These are phyloP conservation scores for Thumatha senex DNA, from an alignment of 2,888 invertebrate genomes.

Conservation along the genomic window DNA sequence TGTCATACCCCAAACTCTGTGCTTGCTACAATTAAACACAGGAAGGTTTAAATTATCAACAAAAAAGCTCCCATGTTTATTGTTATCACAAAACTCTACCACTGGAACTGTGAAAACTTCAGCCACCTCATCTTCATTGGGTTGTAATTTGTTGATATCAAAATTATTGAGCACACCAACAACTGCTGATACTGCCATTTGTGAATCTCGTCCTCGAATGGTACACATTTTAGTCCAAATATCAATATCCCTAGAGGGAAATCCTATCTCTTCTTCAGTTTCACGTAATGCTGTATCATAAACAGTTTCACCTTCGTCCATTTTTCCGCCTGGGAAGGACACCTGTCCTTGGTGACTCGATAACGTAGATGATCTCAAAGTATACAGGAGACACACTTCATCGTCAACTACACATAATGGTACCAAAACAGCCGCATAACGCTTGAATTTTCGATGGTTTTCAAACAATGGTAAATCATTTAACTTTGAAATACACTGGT, in stretches of 20 bases:
- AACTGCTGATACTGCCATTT: constrained; percentile 87
- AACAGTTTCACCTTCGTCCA: constrained; percentile 85
- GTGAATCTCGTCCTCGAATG: constrained; percentile 57
- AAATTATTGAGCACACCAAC: constrained; percentile 84
- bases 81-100: constrained; percentile 84
- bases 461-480: constrained; percentile 81
- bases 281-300: constrained; percentile 92
- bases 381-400: constrained; percentile 91
- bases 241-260: constrained; percentile 83
- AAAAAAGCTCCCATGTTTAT: constrained; percentile 85
- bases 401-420: constrained; percentile 89
- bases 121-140: constrained; percentile 90
- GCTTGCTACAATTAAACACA: constrained; percentile 79
- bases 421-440: constrained; percentile 91
- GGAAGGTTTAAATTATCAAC: constrained; percentile 80
- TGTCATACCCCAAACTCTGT: constrained; percentile 91
- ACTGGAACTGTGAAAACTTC: constrained; percentile 89
- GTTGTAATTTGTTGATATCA: constrained; percentile 72
- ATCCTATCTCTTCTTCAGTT: constrained; percentile 94
- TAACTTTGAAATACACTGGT: constrained; percentile 83
- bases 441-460: constrained; percentile 45
- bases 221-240: constrained; percentile 85
- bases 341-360: constrained; percentile 92
- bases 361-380: constrained; percentile 89
- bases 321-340: constrained; percentile 93